A percentile compares a stretch with the other conserved stretches of the same genome.
Conservation (phyloP, 2,113 vertebrate species). For the Phaethornis superciliosus region DNA sequence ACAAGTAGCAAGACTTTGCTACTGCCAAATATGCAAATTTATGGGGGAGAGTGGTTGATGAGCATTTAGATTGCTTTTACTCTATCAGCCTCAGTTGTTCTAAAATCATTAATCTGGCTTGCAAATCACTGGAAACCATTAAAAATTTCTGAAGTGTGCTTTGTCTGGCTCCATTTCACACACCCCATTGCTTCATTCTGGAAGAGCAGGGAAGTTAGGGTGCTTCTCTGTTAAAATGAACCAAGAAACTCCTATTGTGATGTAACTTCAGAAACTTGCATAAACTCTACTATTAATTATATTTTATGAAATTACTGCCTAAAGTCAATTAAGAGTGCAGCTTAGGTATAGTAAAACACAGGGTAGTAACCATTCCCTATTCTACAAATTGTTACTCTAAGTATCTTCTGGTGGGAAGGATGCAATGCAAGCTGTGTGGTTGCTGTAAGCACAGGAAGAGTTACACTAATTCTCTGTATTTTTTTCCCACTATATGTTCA, state of each 20-base stretch:
- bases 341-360: background rate
- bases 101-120: background rate
- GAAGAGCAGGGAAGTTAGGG: background rate
- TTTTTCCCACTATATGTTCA: background rate
- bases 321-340: background rate
- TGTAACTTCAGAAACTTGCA: background rate
- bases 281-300: background rate
- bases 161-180: background rate
- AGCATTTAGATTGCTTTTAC: background rate
- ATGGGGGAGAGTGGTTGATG: background rate
- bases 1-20: background rate
- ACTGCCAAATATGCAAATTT: background rate
- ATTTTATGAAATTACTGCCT: background rate
- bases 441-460: background rate
- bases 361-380: background rate
- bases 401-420: background rate
- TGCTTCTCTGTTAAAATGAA: background rate
- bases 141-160: background rate
- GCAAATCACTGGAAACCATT: background rate
- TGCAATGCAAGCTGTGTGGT: background rate
- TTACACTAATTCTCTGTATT: background rate
- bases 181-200: background rate
- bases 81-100: background rate
- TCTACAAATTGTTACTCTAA: background rate
- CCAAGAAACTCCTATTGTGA: fast-evolving